phyloP scores from a whole-genome alignment of 2,888 invertebrate species.

The Heliconius cydno region DNA sequence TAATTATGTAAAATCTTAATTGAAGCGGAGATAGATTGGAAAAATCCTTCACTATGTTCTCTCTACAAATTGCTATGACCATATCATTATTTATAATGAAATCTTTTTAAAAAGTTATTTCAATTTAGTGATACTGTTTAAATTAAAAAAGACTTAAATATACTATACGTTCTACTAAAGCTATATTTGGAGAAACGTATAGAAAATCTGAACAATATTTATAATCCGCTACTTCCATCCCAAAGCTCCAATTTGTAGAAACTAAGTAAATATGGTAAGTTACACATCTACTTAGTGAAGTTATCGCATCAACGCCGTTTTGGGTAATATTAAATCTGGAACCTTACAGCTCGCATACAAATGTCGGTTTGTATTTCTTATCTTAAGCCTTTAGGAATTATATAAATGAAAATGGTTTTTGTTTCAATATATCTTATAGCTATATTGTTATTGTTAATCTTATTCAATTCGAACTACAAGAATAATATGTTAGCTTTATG shows the following conservation, averaged over 20 bases:
- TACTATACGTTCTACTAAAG: neutral
- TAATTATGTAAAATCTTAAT: too few relatives aligned
- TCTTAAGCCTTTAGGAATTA: conserved; percentile 6
- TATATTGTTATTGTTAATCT: neutral
- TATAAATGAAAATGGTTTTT: neutral
- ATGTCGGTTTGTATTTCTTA: conserved; percentile 14
- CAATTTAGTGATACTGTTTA: too few relatives aligned
- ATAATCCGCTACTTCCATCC: conserved; percentile 4
- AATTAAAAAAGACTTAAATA: too few relatives aligned
- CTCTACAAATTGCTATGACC: too few relatives aligned
- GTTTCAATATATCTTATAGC: neutral
- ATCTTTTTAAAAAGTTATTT: too few relatives aligned
- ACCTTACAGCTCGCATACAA: conserved; percentile 19
- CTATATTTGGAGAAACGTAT: neutral
- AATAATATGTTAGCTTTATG: too few relatives aligned
- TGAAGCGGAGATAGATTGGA: too few relatives aligned
- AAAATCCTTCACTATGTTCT: too few relatives aligned
- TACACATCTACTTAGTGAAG: conserved; percentile 30
- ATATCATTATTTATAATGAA: too few relatives aligned
- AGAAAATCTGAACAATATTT: conserved; percentile 1
- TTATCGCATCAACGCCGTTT: conserved; percentile 33
- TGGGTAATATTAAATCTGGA: conserved; percentile 34
- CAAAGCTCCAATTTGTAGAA: conserved; percentile 25
- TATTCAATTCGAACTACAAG: too few relatives aligned
- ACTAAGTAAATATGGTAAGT: conserved; percentile 29